phyloP scores from a whole-genome alignment of 2,888 invertebrate genomes.

The Ectemnius cavifrons region DNA sequence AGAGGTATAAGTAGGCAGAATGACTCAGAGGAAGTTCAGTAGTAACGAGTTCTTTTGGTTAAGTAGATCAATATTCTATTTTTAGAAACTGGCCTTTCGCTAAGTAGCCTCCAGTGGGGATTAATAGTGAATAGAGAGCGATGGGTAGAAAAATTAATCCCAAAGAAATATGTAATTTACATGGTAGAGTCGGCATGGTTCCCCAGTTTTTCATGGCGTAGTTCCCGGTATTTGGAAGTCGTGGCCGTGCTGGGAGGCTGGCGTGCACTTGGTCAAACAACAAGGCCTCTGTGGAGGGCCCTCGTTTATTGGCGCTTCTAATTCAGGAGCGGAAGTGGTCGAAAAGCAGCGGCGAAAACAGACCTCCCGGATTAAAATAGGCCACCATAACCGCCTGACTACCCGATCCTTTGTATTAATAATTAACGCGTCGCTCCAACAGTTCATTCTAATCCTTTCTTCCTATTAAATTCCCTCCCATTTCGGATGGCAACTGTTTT shows the following conservation, averaged over 20 bases:
- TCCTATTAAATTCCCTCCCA: not conserved
- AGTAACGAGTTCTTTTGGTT: too few relatives aligned
- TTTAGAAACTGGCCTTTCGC: too few relatives aligned
- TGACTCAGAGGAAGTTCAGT: too few relatives aligned
- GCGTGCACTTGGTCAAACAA: slow-evolving; percentile 67
- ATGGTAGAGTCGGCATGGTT: too few relatives aligned
- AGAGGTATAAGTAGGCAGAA: too few relatives aligned
- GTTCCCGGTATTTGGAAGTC: slow-evolving; percentile 42
- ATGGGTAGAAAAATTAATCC: too few relatives aligned
- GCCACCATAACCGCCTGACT: slow-evolving; percentile 38
- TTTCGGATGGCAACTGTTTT: slow-evolving; percentile 3
- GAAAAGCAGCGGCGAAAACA: slow-evolving; percentile 70
- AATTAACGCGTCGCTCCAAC: slow-evolving; percentile 56
- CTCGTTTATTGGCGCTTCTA: slow-evolving; percentile 73
- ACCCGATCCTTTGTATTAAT: slow-evolving; percentile 58
- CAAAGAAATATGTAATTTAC: too few relatives aligned
- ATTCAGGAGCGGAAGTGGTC: slow-evolving; percentile 74
- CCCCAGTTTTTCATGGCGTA: slow-evolving; percentile 14
- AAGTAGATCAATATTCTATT: too few relatives aligned
- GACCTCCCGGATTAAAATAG: slow-evolving; percentile 69
- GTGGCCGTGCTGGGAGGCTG: slow-evolving; percentile 39
- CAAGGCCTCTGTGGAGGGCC: slow-evolving; percentile 53
- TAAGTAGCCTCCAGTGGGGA: too few relatives aligned
- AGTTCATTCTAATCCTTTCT: not conserved
- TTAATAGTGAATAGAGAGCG: too few relatives aligned